phyloP scores from a whole-genome alignment of 1,140 invertebrate genomes.

The Solenopsis fugax region DNA sequence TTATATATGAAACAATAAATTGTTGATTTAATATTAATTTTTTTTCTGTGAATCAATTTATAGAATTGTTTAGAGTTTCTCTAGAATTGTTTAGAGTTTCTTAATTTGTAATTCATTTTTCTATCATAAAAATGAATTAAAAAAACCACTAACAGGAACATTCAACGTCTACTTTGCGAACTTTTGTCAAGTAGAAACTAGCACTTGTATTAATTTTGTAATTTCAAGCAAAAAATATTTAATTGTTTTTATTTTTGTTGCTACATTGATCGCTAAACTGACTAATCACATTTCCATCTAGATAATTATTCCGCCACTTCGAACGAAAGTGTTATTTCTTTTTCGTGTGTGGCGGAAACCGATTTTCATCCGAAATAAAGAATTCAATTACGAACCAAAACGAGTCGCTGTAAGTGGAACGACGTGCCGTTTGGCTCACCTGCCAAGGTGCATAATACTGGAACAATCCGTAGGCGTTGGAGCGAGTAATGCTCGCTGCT shows the following conservation, averaged over 20 bases:
- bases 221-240: too few relatives aligned
- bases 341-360: neutral
- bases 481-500: slow-evolving; percentile 70
- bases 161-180: neutral
- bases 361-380: slow-evolving; percentile 59
- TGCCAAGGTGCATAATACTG: slow-evolving; percentile 78
- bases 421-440: slow-evolving; percentile 77
- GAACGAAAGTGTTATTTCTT: neutral
- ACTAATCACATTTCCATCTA: neutral
- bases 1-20: too few relatives aligned
- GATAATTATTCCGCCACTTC: neutral
- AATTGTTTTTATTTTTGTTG: neutral
- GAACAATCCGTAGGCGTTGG: slow-evolving; percentile 80
- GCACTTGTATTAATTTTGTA: neutral
- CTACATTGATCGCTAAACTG: neutral
- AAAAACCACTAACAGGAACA: neutral
- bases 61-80: too few relatives aligned
- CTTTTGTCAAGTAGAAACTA: neutral
- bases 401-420: slow-evolving; percentile 72
- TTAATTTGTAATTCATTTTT: too few relatives aligned
- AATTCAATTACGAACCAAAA: slow-evolving; percentile 74
- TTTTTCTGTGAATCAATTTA: too few relatives aligned
- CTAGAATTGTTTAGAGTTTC: neutral
- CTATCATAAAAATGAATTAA: too few relatives aligned
- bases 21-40: too few relatives aligned